Percentiles rank a stretch among this genome's conserved stretches.
Evolutionary conservation across 2,113 vertebrate genomes (phyloP).

Genomic region (Anseranas semipalmata): DNA sequence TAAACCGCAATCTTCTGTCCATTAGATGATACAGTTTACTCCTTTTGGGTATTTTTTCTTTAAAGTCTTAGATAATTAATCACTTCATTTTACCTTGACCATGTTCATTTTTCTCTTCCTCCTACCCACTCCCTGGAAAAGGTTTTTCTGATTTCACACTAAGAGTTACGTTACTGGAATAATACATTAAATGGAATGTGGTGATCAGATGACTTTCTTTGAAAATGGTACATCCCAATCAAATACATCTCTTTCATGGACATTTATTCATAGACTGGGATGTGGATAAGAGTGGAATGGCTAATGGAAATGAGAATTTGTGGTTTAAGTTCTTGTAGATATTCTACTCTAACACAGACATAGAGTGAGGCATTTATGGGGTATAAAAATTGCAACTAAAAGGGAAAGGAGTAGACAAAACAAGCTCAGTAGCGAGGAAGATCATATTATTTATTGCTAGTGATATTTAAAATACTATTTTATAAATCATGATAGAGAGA

Average conservation of each 20-base stretch:
- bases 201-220: background rate
- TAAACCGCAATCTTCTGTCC: slow-evolving; percentile 57
- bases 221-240: background rate
- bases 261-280: background rate
- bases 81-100: slow-evolving; percentile 1
- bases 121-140: background rate
- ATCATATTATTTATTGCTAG: background rate
- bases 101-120: background rate
- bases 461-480: background rate
- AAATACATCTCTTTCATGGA: background rate
- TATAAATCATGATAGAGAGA: background rate
- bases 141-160: background rate
- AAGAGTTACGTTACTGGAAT: background rate
- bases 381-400: background rate
- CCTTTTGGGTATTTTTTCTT: slow-evolving; percentile 7
- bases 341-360: background rate
- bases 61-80: background rate
- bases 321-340: background rate
- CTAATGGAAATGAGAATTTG: background rate
- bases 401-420: background rate
- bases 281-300: background rate
- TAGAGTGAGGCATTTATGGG: background rate
- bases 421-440: background rate
- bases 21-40: background rate
- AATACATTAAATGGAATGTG: background rate